Base-by-base conservation (phyloP, 2,888 invertebrate genomes). In the Tolmerus cingulatus region DNA sequence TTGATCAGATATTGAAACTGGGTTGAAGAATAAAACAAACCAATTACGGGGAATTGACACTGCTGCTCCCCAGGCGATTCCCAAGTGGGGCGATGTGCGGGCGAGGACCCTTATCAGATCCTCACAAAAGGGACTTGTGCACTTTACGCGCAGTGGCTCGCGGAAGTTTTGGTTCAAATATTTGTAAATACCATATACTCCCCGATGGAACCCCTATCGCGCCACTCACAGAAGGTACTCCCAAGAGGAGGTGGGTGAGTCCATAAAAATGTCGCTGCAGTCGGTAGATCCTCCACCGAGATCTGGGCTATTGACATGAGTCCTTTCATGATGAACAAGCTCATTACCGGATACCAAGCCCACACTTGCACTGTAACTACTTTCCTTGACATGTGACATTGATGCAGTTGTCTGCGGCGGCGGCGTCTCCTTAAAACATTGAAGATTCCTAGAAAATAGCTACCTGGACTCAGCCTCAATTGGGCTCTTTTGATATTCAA, bases 311-410 rank as follows among this genome's bases (percentile, higher is more conserved):
- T 84, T 84, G 82, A 84, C 82, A 84, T 66, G 82, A 84, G 66
- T 23, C 37, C 82, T 66, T 84, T 84, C 37, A 23, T 19, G 5
- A 40, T 84, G 66, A 84, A 84, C 82, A 84, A 34, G 23, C 82
- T 84, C 82, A 84, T 84, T 84, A 84, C 82, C 82, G 37, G 66
- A 82, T 82, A 19, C 55, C 16, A 30, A 57, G 57, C n/a, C 12
- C 40, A 84, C n/a, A 57, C 82, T 84, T 37, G 19, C 66, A 40
- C 40, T 2, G 19, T 23, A 40, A 84, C 57, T 30, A 66, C 40
- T 84, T 51, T 27, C 82, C 66, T 84, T 84, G 82, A 84, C 66
- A 84, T 84, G 37, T 84, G 82, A 84, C 82, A 84, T 84, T 66
- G 37, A 84, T 84, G 81, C 30, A 51, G 30, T 7, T 34, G 66